phyloP scores from a whole-genome alignment of 2,888 invertebrate genomes.

The Exocentrus adspersus region DNA sequence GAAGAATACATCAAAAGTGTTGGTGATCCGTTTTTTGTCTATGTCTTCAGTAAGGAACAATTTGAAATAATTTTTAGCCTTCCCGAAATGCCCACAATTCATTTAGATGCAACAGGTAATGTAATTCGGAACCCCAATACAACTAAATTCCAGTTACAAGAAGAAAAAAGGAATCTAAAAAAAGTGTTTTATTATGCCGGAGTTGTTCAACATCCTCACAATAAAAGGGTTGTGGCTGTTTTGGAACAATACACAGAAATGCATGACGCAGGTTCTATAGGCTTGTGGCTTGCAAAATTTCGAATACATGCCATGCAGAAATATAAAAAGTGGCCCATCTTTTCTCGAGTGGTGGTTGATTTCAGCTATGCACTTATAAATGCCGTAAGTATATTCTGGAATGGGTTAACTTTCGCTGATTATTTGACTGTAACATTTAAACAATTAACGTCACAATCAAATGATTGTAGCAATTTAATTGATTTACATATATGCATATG shows the following conservation, averaged over 20 bases:
- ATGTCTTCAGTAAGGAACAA: conserved; percentile 11
- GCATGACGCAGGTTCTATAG: background rate
- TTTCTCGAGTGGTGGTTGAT: conserved; percentile 9
- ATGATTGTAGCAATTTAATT: background rate
- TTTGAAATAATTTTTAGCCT: background rate
- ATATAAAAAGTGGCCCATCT: conserved; percentile 3
- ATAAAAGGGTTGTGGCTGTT: background rate
- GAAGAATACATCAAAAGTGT: background rate
- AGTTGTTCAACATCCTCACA: background rate
- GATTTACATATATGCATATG: background rate
- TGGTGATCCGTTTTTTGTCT: conserved; percentile 7
- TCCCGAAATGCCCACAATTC: background rate
- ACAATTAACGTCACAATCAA: background rate
- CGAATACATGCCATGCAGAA: background rate
- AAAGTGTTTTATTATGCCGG: conserved; percentile 14
- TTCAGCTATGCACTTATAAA: conserved; percentile 10
- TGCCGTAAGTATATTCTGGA: conserved; percentile 3
- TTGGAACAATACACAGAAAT: background rate
- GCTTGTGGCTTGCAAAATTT: conserved; percentile 4
- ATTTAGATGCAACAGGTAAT: background rate
- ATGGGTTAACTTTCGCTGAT: background rate
- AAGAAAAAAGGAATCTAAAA: background rate
- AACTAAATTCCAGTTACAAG: background rate
- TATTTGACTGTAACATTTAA: background rate
- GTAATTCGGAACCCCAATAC: background rate